Base-by-base conservation (phyloP, 2,888 invertebrate species). In the Diadegma fenestrale region DNA sequence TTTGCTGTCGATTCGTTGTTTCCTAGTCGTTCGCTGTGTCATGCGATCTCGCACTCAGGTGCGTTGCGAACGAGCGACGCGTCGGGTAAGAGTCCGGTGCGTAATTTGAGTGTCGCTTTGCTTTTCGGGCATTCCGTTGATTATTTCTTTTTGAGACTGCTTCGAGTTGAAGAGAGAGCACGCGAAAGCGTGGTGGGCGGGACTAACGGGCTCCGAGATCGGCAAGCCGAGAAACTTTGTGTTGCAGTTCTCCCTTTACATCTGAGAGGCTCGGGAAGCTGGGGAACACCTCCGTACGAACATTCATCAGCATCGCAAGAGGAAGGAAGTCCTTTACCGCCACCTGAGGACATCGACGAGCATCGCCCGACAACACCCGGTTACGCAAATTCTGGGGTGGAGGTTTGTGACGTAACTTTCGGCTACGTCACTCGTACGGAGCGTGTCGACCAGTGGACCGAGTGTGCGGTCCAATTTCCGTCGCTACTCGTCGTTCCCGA, bases 351-450 rank as follows among this genome's bases (percentile, higher is more conserved):
- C 58, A 58, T 58, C 58, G 19, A 8, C 58, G 58, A 58, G 22
- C 58, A 12, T 12, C 26, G 58, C 8, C 7, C 26, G 19, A 22
- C 58, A 19, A 2, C 58, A 45, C 2, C 41, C 41, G 2, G 17
- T n/a, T 3, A 45, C 14, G 17, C 45, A 45, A 45, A 45, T 7
- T 58, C 26, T 58, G 58, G 58, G 58, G 26, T 19, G 58, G 58
- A 5, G 58, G 7, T 58, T 58, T 58, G 58, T 58, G 58, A 58
- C 22, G 58, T 58, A 22, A 58, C 58, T 58, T 58, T 1, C n/a
- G 2, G 58, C 6, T 22, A 22, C 58, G 58, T 12, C 58, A 58
- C 58, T 26, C 22, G 58, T 1, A 58, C 58, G 58, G 12, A 48
- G 12, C 1, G 22, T 58, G 58, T 58, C 58, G 26, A 26, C 58